These are phyloP conservation scores for Alcis repandata DNA, from an alignment of 2,888 invertebrate genomes.

Conservation along the genomic window DNA sequence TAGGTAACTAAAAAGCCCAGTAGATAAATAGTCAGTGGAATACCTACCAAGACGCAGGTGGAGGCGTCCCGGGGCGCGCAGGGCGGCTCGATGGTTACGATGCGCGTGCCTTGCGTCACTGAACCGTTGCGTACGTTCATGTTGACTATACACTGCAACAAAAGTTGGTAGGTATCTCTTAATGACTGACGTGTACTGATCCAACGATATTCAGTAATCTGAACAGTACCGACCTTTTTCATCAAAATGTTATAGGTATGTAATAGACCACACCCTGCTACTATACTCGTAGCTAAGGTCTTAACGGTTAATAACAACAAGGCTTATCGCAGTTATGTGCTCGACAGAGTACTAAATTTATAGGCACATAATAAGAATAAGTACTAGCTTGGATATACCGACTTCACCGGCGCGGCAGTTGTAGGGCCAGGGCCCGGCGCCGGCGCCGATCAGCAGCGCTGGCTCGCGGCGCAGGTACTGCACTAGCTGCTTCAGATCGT, in stretches of 20 bases:
- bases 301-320: too few species aligned
- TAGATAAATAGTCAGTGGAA: too few species aligned
- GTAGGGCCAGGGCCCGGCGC: slow-evolving; percentile 95
- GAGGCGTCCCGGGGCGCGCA: slow-evolving; percentile 80
- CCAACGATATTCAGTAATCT: not conserved
- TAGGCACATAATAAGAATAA: too few species aligned
- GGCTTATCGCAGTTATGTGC: too few species aligned
- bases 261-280: too few species aligned
- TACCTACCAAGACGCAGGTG: slow-evolving; percentile 86
- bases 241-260: too few species aligned
- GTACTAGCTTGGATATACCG: too few species aligned
- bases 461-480: slow-evolving; percentile 80
- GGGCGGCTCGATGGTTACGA: slow-evolving; percentile 89
- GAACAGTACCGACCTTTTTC: too few species aligned
- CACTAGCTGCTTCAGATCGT: slow-evolving; percentile 89
- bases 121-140: slow-evolving; percentile 86
- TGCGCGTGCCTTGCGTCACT: slow-evolving; percentile 90
- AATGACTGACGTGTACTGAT: too few species aligned
- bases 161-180: not conserved
- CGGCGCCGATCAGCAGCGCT: slow-evolving; percentile 94
- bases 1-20: too few species aligned
- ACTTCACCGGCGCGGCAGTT: slow-evolving; percentile 95
- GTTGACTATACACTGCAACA: slow-evolving; percentile 91
- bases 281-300: too few species aligned
- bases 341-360: too few species aligned